These are phyloP conservation scores for Sarotherodon lohbergeri DNA, from an alignment of 2,113 vertebrate genomes.

Conservation along the genomic window DNA sequence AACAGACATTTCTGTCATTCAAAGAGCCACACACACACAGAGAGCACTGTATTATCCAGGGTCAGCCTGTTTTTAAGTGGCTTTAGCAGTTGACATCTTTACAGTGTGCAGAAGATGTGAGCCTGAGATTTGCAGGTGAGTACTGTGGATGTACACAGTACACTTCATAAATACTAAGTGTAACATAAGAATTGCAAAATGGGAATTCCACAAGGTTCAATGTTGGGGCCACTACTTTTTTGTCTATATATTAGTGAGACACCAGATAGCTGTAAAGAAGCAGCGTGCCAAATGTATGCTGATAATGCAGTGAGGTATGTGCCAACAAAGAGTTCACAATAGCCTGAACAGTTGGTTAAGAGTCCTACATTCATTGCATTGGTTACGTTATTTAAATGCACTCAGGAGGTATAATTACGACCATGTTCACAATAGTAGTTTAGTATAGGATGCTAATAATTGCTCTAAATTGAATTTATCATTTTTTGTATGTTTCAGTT, in stretches of 20 bases:
- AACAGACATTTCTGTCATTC: slow-evolving; percentile 16
- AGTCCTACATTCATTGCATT: neutral
- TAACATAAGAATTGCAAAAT: neutral
- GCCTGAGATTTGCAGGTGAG: neutral
- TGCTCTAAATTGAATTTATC: neutral
- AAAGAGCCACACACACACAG: neutral
- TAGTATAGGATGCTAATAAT: neutral
- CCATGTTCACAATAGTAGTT: neutral
- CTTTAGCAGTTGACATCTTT: slow-evolving; percentile 34
- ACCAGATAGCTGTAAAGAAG: neutral
- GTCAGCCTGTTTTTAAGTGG: slow-evolving; percentile 14
- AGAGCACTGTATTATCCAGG: slow-evolving; percentile 1
- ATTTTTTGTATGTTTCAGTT: neutral
- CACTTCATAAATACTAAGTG: neutral
- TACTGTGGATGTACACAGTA: neutral
- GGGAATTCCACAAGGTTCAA: neutral
- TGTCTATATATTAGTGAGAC: neutral
- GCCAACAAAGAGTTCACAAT: neutral
- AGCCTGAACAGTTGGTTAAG: neutral
- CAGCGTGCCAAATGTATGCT: neutral
- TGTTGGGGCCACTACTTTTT: neutral
- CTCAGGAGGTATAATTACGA: neutral
- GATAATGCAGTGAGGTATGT: neutral
- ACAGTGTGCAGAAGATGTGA: neutral
- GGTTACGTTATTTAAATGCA: neutral